Evolutionary conservation across 2,888 invertebrate species (phyloP), one percentile per base, ranked within the genome.

Genomic region (Boloria euphrosyne): DNA sequence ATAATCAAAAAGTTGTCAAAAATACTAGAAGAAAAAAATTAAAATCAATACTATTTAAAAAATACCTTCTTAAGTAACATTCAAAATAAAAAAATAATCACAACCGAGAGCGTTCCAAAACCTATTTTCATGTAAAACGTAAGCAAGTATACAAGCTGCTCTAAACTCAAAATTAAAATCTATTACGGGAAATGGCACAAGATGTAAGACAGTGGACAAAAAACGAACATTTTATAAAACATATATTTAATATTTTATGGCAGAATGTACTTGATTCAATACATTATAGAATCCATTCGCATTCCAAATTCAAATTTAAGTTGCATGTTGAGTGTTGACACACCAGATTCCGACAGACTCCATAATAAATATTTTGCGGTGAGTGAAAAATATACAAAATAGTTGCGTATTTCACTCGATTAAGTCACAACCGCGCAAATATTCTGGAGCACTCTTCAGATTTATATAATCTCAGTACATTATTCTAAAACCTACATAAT

Each of bases 391-490:
- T 53, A 60, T 60, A 57, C 49, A 63, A 65, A 46, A 70, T 61
- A 68, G 64, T 65, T 70, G 70, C 62, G 27, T 43, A 53, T 47
- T 65, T 44, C 60, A 66, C 63, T 61, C 65, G 16, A 52, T 52
- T 58, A 69, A 71, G 60, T 72, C 71, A 69, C 69, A 71, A 67
- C 66, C 68, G 64, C 64, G 14, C 62, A 64, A 62, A 31, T 64
- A 60, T 44, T 51, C 65, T 64, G 68, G 70, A 71, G 70, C 70
- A 65, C 65, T 68, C 65, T 54, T 58, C 57, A 61, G 58, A 55
- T 65, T 68, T 51, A 64, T 73, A 76, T 82, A 89, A 90, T 89
- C 89, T 89, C 89, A 87, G 77, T 84, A 83, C 73, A 73, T 55
- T 62, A 66, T 57, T 43, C 81, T 79, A 82, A 74, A 76, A 76